Evolutionary conservation across 2,888 invertebrate genomes (phyloP).

Genomic region (Doris montereyensis): DNA sequence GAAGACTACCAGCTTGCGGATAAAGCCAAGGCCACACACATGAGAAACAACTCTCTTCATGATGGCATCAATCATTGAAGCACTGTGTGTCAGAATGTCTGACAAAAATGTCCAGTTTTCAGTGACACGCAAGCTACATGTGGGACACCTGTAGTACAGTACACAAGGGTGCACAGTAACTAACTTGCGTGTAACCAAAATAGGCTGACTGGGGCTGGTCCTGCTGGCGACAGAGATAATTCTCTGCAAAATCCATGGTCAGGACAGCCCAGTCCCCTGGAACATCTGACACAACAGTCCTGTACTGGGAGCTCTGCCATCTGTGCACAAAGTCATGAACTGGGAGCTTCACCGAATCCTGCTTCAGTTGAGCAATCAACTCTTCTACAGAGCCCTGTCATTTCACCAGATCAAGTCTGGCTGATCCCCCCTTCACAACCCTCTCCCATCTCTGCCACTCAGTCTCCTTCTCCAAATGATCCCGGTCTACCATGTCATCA

Average conservation of each 20-base stretch:
- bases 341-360: too few relatives aligned
- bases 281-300: not conserved
- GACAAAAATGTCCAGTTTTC: not conserved
- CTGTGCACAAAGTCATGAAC: too few relatives aligned
- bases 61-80: not conserved
- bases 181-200: slow-evolving; percentile 36
- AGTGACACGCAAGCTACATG: not conserved
- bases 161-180: slow-evolving; percentile 42
- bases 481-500: too few relatives aligned
- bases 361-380: too few relatives aligned
- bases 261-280: not conserved
- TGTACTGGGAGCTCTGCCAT: not conserved
- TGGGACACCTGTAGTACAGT: not conserved
- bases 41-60: not conserved
- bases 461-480: too few relatives aligned
- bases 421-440: too few relatives aligned
- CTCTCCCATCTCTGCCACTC: too few relatives aligned
- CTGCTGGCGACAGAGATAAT: slow-evolving; percentile 38
- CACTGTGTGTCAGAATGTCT: slow-evolving; percentile 7
- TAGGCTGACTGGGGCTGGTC: slow-evolving; percentile 41
- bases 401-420: too few relatives aligned
- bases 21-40: not conserved
- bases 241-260: slow-evolving; percentile 37
- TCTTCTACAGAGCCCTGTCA: too few relatives aligned
- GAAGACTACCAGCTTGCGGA: not conserved